Evolutionary conservation across 1,140 invertebrate species (phyloP).

Genomic region (Zaprionus kolodkinae): DNA sequence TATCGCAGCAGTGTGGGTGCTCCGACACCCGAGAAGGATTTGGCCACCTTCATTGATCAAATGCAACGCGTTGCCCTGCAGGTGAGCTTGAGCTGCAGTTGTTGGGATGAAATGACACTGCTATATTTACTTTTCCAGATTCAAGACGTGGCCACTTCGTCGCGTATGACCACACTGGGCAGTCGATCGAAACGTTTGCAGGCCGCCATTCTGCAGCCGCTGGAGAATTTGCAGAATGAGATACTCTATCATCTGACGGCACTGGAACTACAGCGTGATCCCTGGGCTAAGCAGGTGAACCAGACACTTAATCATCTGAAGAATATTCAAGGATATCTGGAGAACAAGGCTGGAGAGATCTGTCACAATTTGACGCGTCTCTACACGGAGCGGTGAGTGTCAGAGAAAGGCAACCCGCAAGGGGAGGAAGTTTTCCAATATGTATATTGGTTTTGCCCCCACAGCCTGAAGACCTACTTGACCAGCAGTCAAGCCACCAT

Average conservation of each 20-base stretch:
- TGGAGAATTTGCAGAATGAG: slow-evolving; percentile 89
- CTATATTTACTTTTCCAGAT: slow-evolving; percentile 52
- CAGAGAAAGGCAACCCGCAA: slow-evolving; percentile 50
- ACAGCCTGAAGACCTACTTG: slow-evolving; percentile 87
- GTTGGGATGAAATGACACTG: too few species aligned
- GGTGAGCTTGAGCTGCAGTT: slow-evolving; percentile 80
- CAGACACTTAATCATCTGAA: slow-evolving; percentile 90
- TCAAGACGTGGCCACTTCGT: slow-evolving; percentile 87
- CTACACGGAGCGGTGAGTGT: slow-evolving; percentile 77
- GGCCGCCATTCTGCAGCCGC: slow-evolving; percentile 87
- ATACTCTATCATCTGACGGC: slow-evolving; percentile 90
- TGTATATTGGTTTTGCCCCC: neutral
- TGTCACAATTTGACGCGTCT: slow-evolving; percentile 85
- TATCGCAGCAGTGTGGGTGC: slow-evolving; percentile 87
- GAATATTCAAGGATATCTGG: slow-evolving; percentile 90
- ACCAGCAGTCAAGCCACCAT: slow-evolving; percentile 89
- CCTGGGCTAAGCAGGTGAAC: slow-evolving; percentile 87
- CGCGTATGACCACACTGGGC: slow-evolving; percentile 87
- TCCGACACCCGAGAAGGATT: slow-evolving; percentile 89
- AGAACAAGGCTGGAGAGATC: slow-evolving; percentile 89
- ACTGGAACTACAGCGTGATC: slow-evolving; percentile 89
- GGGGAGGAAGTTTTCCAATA: neutral
- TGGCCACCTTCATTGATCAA: slow-evolving; percentile 90
- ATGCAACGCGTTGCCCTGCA: slow-evolving; percentile 90
- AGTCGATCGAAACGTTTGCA: slow-evolving; percentile 87